These are phyloP conservation scores for Harpegnathos saltator DNA, from an alignment of 1,140 invertebrate species.

Conservation along the genomic window DNA sequence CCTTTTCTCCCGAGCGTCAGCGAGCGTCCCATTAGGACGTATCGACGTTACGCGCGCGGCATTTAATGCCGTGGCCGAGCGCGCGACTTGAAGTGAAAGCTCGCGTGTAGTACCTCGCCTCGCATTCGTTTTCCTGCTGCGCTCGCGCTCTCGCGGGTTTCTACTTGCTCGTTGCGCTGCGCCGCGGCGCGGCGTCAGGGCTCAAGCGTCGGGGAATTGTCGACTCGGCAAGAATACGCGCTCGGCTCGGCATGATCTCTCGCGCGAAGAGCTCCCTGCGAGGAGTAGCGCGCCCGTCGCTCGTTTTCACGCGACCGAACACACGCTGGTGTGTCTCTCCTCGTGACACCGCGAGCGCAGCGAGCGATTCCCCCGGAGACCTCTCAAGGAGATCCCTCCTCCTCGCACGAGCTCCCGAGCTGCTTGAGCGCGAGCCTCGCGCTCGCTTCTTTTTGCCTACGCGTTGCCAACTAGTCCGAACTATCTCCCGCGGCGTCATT, in stretches of 20 bases:
- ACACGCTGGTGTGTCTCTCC: neutral
- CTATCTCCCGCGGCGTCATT: slow-evolving; percentile 13
- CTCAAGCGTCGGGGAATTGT: neutral
- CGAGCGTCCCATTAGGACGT: slow-evolving; percentile 54
- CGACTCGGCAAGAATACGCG: neutral
- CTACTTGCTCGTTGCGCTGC: neutral
- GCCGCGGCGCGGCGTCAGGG: neutral
- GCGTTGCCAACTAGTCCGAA: slow-evolving; percentile 33
- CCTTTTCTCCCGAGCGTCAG: slow-evolving; percentile 28
- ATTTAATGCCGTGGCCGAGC: slow-evolving; percentile 53
- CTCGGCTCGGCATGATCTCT: neutral
- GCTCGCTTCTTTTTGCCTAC: slow-evolving; percentile 15
- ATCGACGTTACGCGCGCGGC: slow-evolving; percentile 49
- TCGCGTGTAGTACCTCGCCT: slow-evolving; percentile 34
- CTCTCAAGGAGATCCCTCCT: neutral
- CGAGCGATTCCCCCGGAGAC: neutral
- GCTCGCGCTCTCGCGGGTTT: slow-evolving; percentile 3
- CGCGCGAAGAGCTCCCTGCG: neutral
- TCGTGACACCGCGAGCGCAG: neutral
- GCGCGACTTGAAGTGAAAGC: slow-evolving; percentile 57
- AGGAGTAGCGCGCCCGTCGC: too few relatives aligned
- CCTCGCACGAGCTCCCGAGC: neutral
- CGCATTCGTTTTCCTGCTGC: slow-evolving; percentile 40
- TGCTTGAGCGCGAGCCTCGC: neutral
- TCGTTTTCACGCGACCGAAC: too few relatives aligned